Base-by-base conservation (phyloP, 2,888 invertebrate species). In the Salticus scenicus region DNA sequence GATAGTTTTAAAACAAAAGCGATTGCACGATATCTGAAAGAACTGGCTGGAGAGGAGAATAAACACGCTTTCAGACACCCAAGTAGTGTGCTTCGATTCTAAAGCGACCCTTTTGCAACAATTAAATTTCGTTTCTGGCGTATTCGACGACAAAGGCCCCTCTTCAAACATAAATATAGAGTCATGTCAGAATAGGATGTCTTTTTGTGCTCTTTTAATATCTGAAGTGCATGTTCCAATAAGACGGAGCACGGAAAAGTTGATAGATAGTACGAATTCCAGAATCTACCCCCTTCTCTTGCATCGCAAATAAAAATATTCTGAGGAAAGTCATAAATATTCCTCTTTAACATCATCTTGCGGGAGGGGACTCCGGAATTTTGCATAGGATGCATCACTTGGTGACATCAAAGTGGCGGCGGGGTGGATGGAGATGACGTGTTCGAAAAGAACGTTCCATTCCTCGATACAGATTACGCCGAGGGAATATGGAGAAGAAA, bases 381-480 rank as follows among this genome's bases (percentile, higher is more conserved):
- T 82, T 82, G 82, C 82, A 82, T 82, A 82, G 70, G 82, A 82
- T 74, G 82, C 82, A 75, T 75, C 64, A 71, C 75, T 82, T 82
- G 82, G 28, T 64, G 82, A 82, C 82, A 82, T 82, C 82, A 82
- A 82, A 82, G 75, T 75, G 81, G 42, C 57, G 69, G 28, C 33
- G 20, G 73, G 73, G 71, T 41, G 33, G 37, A 33, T 41, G 8
- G 51, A 33, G 24, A 14, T 33, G 51, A 57, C 37, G 27, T 41
- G 57, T 57, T 57, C 57, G 66, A 30, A 31, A 42, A 37, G 41
- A 75, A 20, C 64, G 70, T 51, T 70, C 81, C 80, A 51, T 74
- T 71, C 27, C 47, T 31, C 20, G 51, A 33, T 47, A 67, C 74
- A 82, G 82, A 82, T 82, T 82, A 82, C 69, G 72, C 31, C 37